Conservation (phyloP, 64 coral and sea anemone genomes). For the Stichodactyla mertensii region DNA sequence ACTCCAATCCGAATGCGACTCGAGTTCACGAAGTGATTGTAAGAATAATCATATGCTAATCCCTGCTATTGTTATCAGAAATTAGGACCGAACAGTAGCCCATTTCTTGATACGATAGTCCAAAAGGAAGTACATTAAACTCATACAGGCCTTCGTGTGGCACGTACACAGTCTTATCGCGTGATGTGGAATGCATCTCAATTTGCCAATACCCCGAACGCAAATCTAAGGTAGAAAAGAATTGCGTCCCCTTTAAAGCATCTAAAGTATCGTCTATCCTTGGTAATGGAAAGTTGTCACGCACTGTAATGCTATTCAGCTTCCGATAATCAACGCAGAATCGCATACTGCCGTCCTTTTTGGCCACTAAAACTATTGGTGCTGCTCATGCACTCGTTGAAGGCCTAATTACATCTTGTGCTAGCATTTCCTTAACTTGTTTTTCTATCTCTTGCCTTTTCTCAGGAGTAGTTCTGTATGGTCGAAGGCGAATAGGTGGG, state of each 20-base stretch:
- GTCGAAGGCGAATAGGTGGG: no score
- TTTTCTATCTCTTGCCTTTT: constrained; percentile 19
- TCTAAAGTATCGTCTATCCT: constrained; percentile 20
- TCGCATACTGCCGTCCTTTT: no score
- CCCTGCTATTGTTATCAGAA: no score
- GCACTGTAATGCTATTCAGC: no score
- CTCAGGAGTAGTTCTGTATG: neutral
- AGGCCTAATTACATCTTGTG: constrained; percentile 2
- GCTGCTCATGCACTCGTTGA: no score
- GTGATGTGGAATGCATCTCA: constrained; percentile 4
- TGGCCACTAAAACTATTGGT: no score
- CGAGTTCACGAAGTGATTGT: no score
- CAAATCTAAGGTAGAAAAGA: constrained; percentile 17
- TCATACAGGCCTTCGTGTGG: constrained; percentile 18
- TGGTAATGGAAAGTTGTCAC: no score
- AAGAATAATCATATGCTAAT: no score
- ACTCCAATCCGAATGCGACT: no score
- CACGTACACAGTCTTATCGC: neutral
- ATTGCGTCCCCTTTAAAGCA: neutral
- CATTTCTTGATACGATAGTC: no score
- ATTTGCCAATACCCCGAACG: constrained; percentile 28
- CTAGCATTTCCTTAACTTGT: constrained; percentile 30
- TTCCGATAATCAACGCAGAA: neutral
- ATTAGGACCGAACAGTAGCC: no score
- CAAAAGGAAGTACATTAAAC: constrained; percentile 2